A percentile compares a stretch with the other conserved stretches of the same genome.
Evolutionary conservation across 2,113 vertebrate genomes (phyloP).

Genomic region (Charina bottae): DNA sequence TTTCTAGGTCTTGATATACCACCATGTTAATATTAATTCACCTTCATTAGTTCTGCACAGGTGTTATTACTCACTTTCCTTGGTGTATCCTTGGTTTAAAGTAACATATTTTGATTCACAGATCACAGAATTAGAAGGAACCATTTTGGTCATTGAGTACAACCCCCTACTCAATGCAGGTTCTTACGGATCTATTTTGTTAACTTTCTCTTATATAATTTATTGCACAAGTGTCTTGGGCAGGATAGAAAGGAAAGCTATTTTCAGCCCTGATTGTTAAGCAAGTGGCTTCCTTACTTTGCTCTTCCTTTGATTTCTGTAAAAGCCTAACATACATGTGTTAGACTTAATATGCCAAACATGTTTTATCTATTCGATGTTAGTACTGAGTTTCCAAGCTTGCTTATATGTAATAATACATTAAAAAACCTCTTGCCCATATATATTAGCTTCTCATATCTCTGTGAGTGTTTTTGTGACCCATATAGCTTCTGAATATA

Average conservation of each 20-base stretch:
- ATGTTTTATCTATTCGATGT: background rate
- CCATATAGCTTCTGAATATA: background rate
- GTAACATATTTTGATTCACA: background rate
- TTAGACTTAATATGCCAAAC: background rate
- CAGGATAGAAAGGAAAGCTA: background rate
- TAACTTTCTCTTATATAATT: background rate
- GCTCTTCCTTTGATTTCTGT: background rate
- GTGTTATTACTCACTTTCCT: background rate
- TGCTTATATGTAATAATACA: background rate
- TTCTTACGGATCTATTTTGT: background rate
- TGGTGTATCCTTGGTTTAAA: background rate
- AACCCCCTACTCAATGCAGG: background rate
- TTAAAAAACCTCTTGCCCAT: background rate
- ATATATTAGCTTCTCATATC: background rate
- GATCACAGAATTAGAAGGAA: background rate
- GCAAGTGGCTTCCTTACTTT: background rate
- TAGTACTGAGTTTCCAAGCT: background rate
- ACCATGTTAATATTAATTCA: background rate
- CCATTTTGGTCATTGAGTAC: background rate
- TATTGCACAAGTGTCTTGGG: background rate
- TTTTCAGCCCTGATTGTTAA: background rate
- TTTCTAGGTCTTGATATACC: background rate
- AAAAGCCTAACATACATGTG: background rate
- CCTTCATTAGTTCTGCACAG: background rate
- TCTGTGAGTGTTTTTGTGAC: background rate